Base-by-base conservation (phyloP, 2,888 invertebrate species). In the Hypercompe scribonia region DNA sequence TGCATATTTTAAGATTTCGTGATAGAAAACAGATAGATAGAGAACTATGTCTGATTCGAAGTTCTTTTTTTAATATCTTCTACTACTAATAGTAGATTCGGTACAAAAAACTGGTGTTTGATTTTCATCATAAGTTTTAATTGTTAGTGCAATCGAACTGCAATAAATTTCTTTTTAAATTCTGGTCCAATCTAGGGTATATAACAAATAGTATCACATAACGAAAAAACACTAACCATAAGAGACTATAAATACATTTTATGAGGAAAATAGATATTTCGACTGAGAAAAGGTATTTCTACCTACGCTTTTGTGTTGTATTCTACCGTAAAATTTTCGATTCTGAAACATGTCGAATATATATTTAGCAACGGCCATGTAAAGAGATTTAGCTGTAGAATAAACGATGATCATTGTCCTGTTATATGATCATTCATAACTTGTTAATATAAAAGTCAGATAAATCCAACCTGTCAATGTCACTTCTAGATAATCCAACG, bases 401-500 rank as follows among this genome's bases (percentile, higher is more conserved):
- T 61, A 2, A 2, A 31, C 2, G 31, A 58, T 28, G 13, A 58
- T 58, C 28, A 31, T 28, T 28, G 28, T 28, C 28, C n/a, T n/a
- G n/a, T n/a, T n/a, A n/a, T n/a, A n/a, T n/a, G n/a, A n/a, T n/a
- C 21, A 15, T 21, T 46, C 46, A 4, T 21, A 50, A 50, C 24
- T 1, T 1, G 21, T 21, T 50, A 50, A 50, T 50, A 7, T 50
- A 1, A 24, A 24, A 21, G 1, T 58, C 13, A 58, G 31, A 28
- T 24, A 63, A 70, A 71, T 33, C 50, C 39, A 42, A 46, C 77
- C 68, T 65, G 33, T 75, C 75, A 78, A 58, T 77, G 78, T 66
- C 81, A 63, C 75, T 79, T 89, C 88, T 74, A 85, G 86, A 61
- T 31, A 58, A 66, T 50, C 42, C 39, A 72, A 82, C 72, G 73